These are phyloP conservation scores for Pararge aegeria DNA, from an alignment of 1,140 invertebrate genomes.

Conservation along the genomic window DNA sequence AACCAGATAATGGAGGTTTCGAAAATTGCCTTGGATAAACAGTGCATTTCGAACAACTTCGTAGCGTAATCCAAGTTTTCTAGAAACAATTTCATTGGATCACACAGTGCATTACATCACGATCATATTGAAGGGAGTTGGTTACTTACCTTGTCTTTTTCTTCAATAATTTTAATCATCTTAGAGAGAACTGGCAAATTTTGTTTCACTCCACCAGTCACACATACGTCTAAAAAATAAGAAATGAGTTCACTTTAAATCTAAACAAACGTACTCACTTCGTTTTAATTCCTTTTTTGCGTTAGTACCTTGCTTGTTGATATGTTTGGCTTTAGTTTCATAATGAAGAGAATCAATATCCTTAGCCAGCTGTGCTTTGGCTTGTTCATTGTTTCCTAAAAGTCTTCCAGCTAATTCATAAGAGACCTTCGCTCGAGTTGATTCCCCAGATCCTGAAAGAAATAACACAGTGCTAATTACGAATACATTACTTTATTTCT, in stretches of 20 bases:
- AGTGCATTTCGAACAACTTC: too few species aligned
- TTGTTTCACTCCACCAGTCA: constrained; percentile 52
- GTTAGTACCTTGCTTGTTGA: constrained; percentile 37
- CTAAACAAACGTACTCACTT: neutral
- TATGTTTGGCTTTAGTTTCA: constrained; percentile 28
- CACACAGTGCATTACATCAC: too few species aligned
- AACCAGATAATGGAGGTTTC: too few species aligned
- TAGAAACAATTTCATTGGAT: neutral
- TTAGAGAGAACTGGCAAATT: constrained; percentile 65
- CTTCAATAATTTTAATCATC: constrained; percentile 59
- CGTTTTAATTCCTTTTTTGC: neutral
- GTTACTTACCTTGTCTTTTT: constrained; percentile 50
- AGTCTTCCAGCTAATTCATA: constrained; percentile 80
- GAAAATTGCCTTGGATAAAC: too few species aligned
- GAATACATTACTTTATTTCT: too few species aligned
- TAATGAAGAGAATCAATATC: constrained; percentile 55
- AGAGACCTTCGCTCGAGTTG: constrained; percentile 80
- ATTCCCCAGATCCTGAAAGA: constrained; percentile 68
- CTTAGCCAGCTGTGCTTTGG: constrained; percentile 40
- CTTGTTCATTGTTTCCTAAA: constrained; percentile 57
- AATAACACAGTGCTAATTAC: too few species aligned
- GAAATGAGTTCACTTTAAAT: neutral
- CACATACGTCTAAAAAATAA: constrained; percentile 39
- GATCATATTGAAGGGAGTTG: neutral
- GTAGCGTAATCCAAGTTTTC: neutral